Percentiles rank a stretch among this genome's conserved stretches.
These are phyloP conservation scores for Diarsia mendica DNA, from an alignment of 2,888 invertebrate genomes.

Conservation along the genomic window DNA sequence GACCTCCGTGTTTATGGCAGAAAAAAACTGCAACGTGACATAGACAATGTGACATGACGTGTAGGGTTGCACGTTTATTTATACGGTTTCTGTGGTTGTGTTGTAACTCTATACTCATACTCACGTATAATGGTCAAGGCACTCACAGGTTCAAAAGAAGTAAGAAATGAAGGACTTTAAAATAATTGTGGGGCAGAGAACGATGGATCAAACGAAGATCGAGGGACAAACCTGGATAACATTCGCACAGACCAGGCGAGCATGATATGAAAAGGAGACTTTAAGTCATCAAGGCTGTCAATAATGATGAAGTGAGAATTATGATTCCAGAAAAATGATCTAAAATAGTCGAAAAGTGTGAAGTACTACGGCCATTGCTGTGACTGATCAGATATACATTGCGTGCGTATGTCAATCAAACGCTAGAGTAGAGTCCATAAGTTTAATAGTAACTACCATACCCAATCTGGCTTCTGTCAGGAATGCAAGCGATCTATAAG, in stretches of 20 bases:
- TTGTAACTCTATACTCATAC: conserved; percentile 13
- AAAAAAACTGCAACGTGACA: conserved; percentile 55
- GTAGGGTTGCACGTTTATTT: conserved; percentile 11
- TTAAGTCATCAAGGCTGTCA: too few species aligned
- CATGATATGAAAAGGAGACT: neutral
- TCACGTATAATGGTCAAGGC: neutral
- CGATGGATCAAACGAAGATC: neutral
- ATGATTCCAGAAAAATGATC: neutral
- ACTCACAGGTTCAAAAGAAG: neutral
- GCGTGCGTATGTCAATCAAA: conserved; percentile 13
- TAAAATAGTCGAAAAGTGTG: neutral
- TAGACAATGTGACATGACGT: conserved; percentile 35
- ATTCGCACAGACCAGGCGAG: neutral
- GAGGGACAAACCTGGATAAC: neutral
- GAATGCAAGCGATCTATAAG: neutral
- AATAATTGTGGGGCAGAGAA: neutral
- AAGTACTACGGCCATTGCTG: neutral
- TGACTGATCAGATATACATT: neutral
- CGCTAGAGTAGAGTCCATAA: conserved; percentile 5
- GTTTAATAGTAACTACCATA: neutral
- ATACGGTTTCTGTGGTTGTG: conserved; percentile 23
- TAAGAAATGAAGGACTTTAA: neutral
- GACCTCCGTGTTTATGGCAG: conserved; percentile 31
- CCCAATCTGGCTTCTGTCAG: neutral
- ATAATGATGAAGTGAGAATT: neutral